phyloP scores from a whole-genome alignment of 2,888 invertebrate species.

The Campoletis raptor region DNA sequence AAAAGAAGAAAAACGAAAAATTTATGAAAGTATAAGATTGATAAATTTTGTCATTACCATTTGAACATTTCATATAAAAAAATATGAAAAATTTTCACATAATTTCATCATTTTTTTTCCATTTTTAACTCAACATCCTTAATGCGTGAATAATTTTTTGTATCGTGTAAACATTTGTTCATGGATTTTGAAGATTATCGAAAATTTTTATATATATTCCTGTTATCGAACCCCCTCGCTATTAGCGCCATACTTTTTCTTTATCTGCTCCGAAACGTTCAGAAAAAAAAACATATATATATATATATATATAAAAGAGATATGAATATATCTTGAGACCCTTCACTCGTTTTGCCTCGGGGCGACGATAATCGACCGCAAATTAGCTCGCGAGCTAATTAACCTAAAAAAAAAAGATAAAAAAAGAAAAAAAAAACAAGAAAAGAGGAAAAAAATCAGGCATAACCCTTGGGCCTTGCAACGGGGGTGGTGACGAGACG shows the following conservation, averaged over 20 bases:
- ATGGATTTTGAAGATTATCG: not conserved
- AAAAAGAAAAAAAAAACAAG: constrained; percentile 53
- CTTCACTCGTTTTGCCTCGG: constrained; percentile 43
- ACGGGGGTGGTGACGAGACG: constrained; percentile 45
- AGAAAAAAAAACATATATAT: constrained; percentile 5
- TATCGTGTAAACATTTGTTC: too few species aligned
- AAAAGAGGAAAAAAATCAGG: constrained; percentile 17
- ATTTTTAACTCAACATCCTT: too few species aligned
- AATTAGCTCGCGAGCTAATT: constrained; percentile 82
- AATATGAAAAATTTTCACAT: too few species aligned
- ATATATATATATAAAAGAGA: constrained; percentile 14
- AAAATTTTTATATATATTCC: not conserved
- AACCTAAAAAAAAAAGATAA: constrained; percentile 73
- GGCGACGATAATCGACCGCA: constrained; percentile 75
- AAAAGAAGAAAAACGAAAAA: too few species aligned
- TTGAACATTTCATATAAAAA: too few species aligned
- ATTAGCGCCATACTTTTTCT: not conserved
- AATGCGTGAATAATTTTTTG: too few species aligned
- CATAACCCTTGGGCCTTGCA: constrained; percentile 71
- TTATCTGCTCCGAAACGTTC: constrained; percentile 24
- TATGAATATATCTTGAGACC: constrained; percentile 23
- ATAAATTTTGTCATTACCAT: too few species aligned
- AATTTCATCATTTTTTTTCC: too few species aligned
- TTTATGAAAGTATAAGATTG: too few species aligned
- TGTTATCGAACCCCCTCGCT: not conserved